These are phyloP conservation scores for Venusia cambrica DNA, from an alignment of 2,888 invertebrate genomes.

Conservation along the genomic window DNA sequence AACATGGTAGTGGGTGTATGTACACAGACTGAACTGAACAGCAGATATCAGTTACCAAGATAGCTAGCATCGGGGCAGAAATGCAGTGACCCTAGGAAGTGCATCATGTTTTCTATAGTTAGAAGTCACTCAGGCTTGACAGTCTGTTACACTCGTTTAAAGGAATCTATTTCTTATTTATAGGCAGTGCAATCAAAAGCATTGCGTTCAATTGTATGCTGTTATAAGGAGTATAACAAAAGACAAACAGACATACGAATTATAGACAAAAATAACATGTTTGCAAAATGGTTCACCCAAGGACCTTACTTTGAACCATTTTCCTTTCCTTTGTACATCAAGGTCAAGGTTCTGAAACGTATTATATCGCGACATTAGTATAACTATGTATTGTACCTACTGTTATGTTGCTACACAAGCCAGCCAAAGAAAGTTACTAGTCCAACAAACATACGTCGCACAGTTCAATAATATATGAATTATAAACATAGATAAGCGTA, in stretches of 20 bases:
- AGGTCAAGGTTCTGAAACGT: not conserved
- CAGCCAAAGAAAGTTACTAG: slow-evolving; percentile 9
- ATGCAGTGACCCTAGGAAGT: slow-evolving; percentile 10
- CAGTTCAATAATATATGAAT: slow-evolving; percentile 18
- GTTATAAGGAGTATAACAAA: too few species aligned
- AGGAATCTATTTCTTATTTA: too few species aligned
- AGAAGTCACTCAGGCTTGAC: slow-evolving; percentile 5
- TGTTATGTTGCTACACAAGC: too few species aligned
- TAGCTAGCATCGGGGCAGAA: slow-evolving; percentile 14
- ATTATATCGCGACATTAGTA: slow-evolving; percentile 1
- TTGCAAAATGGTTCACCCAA: not conserved
- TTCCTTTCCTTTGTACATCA: not conserved
- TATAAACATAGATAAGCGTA: slow-evolving; percentile 21
- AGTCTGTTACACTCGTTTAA: slow-evolving; percentile 6
- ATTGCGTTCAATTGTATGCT: too few species aligned
- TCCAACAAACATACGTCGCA: slow-evolving; percentile 12
- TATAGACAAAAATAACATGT: too few species aligned
- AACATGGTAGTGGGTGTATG: slow-evolving; percentile 24
- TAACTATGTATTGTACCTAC: too few species aligned
- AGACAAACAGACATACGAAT: too few species aligned
- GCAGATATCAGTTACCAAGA: slow-evolving; percentile 6
- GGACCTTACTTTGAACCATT: slow-evolving; percentile 2
- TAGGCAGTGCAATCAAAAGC: too few species aligned
- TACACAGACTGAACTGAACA: slow-evolving; percentile 17
- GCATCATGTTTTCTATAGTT: slow-evolving; percentile 2